These are phyloP conservation scores for Halictus ligatus DNA, from an alignment of 2,888 invertebrate species.

Conservation along the genomic window DNA sequence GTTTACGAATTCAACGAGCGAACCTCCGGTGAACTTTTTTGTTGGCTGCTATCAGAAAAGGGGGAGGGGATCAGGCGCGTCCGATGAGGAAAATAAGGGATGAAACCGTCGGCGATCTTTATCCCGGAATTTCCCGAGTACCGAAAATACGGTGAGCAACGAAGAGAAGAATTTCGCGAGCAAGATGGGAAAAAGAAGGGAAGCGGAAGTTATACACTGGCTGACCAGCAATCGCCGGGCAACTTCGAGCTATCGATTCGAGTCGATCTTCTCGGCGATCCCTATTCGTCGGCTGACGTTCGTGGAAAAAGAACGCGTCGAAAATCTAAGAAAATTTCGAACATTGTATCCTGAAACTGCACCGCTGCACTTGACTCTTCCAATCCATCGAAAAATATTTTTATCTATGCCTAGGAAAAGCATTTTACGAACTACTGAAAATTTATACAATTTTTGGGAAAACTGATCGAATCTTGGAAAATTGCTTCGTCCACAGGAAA, in stretches of 20 bases:
- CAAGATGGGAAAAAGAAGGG: slow-evolving; percentile 23
- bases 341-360: not conserved
- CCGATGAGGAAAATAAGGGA: not conserved
- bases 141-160: not conserved
- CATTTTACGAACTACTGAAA: not conserved
- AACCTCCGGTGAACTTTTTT: not conserved
- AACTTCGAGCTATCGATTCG: slow-evolving; percentile 1
- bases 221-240: slow-evolving; percentile 38
- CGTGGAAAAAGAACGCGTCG: not conserved
- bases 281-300: not conserved
- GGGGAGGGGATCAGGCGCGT: not conserved
- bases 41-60: not conserved
- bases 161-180: slow-evolving; percentile 33
- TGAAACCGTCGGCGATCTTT: not conserved
- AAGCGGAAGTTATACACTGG: slow-evolving; percentile 29
- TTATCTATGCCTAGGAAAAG: not conserved
- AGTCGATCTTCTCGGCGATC: not conserved
- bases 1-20: not conserved
- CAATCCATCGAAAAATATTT: not conserved
- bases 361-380: not conserved
- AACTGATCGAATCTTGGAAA: not conserved
- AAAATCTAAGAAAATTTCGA: not conserved
- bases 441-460: not conserved
- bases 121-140: not conserved
- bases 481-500: not conserved